A percentile compares a stretch with the other conserved stretches of the same genome.
phyloP scores from a whole-genome alignment of 2,113 vertebrate species.

The Brachypteracias leptosomus region DNA sequence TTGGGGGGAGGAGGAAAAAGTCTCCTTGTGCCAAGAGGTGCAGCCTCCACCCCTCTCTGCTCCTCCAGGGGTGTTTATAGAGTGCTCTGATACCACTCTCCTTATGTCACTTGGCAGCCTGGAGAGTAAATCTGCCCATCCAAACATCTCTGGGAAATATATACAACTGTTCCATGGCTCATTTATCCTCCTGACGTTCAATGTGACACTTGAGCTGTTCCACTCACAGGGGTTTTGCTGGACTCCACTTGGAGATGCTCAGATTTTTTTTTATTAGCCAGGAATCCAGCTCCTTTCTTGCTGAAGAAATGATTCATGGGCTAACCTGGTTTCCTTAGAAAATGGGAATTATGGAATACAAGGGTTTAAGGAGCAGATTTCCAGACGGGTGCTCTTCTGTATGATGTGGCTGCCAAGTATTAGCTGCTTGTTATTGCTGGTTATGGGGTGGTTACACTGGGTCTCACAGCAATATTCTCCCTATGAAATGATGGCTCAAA shows the following conservation, averaged over 20 bases:
- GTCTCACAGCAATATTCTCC: not conserved
- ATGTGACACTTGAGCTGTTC: not conserved
- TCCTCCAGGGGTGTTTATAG: not conserved
- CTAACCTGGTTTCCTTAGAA: not conserved
- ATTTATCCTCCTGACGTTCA: not conserved
- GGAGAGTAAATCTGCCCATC: not conserved
- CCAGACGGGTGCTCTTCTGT: not conserved
- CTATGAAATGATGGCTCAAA: not conserved
- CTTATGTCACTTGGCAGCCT: not conserved
- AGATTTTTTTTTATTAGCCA: not conserved
- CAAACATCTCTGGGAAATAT: constrained; percentile 11
- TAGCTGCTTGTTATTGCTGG: not conserved
- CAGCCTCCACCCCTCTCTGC: not conserved
- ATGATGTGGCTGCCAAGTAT: not conserved
- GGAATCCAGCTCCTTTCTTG: not conserved
- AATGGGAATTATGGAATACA: not conserved
- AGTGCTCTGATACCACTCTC: fast-evolving
- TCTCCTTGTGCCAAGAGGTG: not conserved
- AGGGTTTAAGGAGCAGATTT: not conserved
- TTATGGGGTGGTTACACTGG: not conserved
- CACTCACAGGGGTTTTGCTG: not conserved
- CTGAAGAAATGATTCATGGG: not conserved
- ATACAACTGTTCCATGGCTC: not conserved
- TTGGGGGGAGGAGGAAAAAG: not conserved
- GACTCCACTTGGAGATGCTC: not conserved